Base-by-base conservation (phyloP, 2,888 invertebrate genomes). In the Epirrhoe tristata region DNA sequence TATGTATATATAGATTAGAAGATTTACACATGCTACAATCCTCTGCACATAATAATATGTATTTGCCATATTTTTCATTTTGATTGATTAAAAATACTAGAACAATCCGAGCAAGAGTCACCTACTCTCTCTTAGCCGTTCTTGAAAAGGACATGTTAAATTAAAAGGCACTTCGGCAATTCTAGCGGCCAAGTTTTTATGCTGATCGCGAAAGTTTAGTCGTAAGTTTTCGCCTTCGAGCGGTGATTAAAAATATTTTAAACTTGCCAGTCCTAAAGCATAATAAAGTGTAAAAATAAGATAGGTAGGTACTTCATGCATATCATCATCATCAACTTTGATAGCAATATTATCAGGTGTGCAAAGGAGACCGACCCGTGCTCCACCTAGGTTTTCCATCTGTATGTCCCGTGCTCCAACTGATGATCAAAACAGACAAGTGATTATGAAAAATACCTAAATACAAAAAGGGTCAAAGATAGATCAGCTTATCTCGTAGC, bases 161-260 rank as follows among this genome's bases (percentile, higher is more conserved):
- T 65, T 34, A 52, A 54, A 56, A 65, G 59, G 55, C 54, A 43
- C 34, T 34, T 50, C 17, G 3, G 51, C 51, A 55, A 43, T 51
- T 56, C 34, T 46, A 46, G 65, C 51, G 51, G 65, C 56, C 34
- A 58, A 64, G 56, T 65, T 65, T 65, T 65, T 65, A 65, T 56
- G 46, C 43, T 51, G 51, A 60, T 65, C 65, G 56, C 60, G 39
- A 64, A 65, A 65, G 60, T 65, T 65, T 6, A 10, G 57, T 58
- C 63, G 52, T 63, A 58, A 53, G 63, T 63, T 63, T 46, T 52
- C 53, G 51, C 17, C 43, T 63, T 43, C 24, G 53, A 43, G 32
- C 52, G 8, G 57, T 58, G 43, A 63, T 63, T 57, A 63, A 63
- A 63, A 58, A 58, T 34, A 39, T 50, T 62, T 14, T 17, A 34